A percentile compares a stretch with the other conserved stretches of the same genome.
phyloP scores from a whole-genome alignment of 2,113 vertebrate genomes.

The Corydoras sp. region DNA sequence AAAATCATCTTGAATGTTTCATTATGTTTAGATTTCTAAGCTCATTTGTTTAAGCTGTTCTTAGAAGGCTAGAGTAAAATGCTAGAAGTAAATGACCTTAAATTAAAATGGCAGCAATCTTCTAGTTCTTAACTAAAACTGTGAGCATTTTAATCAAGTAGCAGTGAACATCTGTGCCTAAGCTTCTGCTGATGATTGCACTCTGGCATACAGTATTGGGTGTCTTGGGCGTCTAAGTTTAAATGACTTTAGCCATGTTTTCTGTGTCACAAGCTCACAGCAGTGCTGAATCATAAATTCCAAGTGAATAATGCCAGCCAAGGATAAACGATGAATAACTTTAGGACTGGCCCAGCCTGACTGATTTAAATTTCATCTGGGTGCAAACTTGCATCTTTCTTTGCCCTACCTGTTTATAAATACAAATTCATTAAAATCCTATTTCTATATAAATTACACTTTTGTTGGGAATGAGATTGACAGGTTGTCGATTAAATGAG shows the following conservation, averaged over 20 bases:
- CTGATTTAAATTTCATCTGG: too few species aligned
- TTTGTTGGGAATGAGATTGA: too few species aligned
- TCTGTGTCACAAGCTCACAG: constrained; percentile 12
- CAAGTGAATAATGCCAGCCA: too few species aligned
- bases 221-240: constrained; percentile 22
- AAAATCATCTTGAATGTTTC: constrained; percentile 4
- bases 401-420: too few species aligned
- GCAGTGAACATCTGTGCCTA: constrained; percentile 2
- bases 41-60: neutral
- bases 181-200: constrained; percentile 3
- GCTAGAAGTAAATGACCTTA: neutral
- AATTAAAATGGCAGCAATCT: neutral
- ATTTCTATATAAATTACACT: too few species aligned
- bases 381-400: too few species aligned
- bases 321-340: too few species aligned
- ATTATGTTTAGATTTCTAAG: constrained; percentile 1
- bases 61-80: neutral
- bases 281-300: neutral
- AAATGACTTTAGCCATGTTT: constrained; percentile 11
- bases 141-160: neutral
- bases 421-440: too few species aligned
- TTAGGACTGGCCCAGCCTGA: too few species aligned
- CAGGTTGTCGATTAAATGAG: neutral
- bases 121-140: neutral
- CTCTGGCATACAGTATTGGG: constrained; percentile 4